Evolutionary conservation across 1,140 invertebrate species (phyloP).

Genomic region (Drosophila neocordata): DNA sequence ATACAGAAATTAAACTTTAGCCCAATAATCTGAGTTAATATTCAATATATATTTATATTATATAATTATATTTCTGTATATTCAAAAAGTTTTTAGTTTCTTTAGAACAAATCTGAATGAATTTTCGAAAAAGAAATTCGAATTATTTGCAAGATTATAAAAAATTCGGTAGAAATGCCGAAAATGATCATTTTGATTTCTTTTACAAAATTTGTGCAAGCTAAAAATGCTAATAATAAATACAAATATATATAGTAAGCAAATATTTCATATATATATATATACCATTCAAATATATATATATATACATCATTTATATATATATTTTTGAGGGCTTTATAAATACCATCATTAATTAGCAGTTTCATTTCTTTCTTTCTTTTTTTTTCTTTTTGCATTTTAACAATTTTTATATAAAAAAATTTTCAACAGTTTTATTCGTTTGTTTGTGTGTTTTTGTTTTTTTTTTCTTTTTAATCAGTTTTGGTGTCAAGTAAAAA

Average conservation of each 20-base stretch:
- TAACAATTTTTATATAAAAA: conserved; percentile 78
- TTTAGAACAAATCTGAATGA: too few relatives aligned
- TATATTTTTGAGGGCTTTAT: conserved; percentile 59
- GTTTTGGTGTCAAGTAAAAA: conserved; percentile 79
- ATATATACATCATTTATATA: conserved; percentile 31
- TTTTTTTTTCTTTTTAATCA: conserved; percentile 46
- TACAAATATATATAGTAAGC: conserved; percentile 51
- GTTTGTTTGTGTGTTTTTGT: conserved; percentile 31
- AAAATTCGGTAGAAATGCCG: conserved; percentile 4
- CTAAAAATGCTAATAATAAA: conserved; percentile 74
- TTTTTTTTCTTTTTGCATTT: conserved; percentile 26
- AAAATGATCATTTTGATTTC: conserved; percentile 17
- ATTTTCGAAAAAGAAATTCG: too few relatives aligned
- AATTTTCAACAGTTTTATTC: conserved; percentile 70
- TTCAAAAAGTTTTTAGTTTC: too few relatives aligned
- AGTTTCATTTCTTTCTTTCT: conserved; percentile 55
- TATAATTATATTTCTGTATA: too few relatives aligned
- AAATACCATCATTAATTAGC: conserved; percentile 78
- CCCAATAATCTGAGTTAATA: too few relatives aligned
- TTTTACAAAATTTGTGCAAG: conserved; percentile 51
- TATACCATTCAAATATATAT: conserved; percentile 16
- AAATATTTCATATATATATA: conserved; percentile 14
- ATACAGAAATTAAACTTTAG: too few relatives aligned
- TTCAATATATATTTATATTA: too few relatives aligned
- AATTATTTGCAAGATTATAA: not conserved